These are phyloP conservation scores for Aspidoscelis tigris DNA, from an alignment of 2,113 vertebrate genomes.

Conservation along the genomic window DNA sequence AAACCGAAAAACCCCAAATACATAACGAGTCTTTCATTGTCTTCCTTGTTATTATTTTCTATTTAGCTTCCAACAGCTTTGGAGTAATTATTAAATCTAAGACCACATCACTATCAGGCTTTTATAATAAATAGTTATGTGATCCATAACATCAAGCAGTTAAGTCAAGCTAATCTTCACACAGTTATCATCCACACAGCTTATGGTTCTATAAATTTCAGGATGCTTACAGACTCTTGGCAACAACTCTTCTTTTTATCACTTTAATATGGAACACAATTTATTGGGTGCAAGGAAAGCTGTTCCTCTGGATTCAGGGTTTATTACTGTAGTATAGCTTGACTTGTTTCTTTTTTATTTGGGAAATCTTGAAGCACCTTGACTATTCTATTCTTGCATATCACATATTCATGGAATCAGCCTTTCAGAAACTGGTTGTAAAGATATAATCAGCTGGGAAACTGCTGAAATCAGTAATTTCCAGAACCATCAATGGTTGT, in stretches of 20 bases:
- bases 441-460: background rate
- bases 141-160: slow-evolving; percentile 26
- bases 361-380: background rate
- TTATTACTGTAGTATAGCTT: background rate
- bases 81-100: background rate
- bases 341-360: background rate
- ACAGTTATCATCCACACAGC: background rate
- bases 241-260: slow-evolving; percentile 18
- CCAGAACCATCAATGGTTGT: background rate
- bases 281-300: slow-evolving; percentile 1
- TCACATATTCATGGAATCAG: background rate
- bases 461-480: background rate
- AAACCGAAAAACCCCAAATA: background rate
- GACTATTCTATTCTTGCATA: background rate
- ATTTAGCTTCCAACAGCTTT: background rate
- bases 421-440: background rate
- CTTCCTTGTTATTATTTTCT: background rate
- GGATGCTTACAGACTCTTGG: slow-evolving; percentile 14
- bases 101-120: background rate
- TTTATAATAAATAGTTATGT: slow-evolving; percentile 16
- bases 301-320: background rate
- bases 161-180: slow-evolving; percentile 20
- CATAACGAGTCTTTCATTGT: background rate
- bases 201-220: slow-evolving; percentile 32
- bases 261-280: slow-evolving; percentile 15